A percentile compares a stretch with the other conserved stretches of the same genome.
phyloP scores from a whole-genome alignment of 2,797 vertebrate species.

The Eutrigla gurnardus region DNA sequence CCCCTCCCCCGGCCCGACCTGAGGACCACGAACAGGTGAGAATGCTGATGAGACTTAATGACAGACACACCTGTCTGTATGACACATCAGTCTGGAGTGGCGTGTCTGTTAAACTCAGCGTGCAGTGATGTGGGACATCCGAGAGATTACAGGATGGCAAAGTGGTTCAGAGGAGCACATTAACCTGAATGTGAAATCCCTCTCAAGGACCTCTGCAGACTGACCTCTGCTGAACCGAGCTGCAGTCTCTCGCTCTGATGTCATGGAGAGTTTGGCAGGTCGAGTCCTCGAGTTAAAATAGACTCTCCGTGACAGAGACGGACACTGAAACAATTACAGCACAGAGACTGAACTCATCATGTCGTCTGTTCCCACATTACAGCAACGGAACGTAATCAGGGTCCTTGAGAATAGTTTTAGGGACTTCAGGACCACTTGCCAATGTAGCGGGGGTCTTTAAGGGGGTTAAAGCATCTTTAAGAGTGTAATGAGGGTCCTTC shows the following conservation, averaged over 20 bases:
- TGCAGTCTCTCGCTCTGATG: conserved; percentile 36
- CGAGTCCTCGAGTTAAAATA: conserved; percentile 47
- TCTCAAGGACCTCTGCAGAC: neutral
- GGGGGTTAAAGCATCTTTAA: no score
- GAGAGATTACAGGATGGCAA: neutral
- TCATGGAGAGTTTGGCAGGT: conserved; percentile 53
- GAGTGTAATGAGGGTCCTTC: no score
- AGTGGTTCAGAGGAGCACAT: conserved; percentile 2
- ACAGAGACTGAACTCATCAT: neutral
- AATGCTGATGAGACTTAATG: no score
- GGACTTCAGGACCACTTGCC: no score
- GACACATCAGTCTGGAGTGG: no score
- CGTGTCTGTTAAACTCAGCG: no score
- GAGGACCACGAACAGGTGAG: conserved; percentile 74
- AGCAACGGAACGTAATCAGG: no score
- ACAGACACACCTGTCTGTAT: no score
- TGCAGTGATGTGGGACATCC: no score
- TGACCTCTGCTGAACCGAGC: conserved; percentile 32
- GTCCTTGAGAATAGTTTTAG: no score
- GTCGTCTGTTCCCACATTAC: neutral
- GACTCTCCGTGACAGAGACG: conserved; percentile 16
- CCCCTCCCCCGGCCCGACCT: conserved; percentile 55
- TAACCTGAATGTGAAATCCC: conserved; percentile 17
- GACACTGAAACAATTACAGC: conserved; percentile 21
- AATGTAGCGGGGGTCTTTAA: no score